Evolutionary conservation across 2,113 vertebrate genomes (phyloP).

Genomic region (Ictidomys tridecemlineatus): DNA sequence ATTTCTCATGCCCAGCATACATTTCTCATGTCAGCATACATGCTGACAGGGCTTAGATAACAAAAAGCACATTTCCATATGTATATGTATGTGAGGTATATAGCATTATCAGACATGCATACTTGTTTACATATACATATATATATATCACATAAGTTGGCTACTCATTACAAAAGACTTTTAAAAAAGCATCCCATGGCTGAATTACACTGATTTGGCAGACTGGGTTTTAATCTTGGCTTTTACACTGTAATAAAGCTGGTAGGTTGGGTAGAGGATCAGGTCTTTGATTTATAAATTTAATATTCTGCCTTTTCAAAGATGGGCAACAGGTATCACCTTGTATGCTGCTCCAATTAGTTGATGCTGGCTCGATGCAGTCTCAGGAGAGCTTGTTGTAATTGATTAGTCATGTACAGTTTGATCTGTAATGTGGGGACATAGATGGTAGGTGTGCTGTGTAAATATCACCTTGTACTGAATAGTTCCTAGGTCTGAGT

Average conservation of each 20-base stretch:
- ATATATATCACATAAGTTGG: neutral
- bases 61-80: neutral
- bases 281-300: neutral
- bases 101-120: neutral
- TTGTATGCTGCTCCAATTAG: accelerated
- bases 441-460: accelerated
- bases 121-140: neutral
- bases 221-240: neutral
- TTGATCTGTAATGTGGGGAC: neutral
- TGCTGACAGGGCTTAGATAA: neutral
- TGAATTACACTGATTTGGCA: neutral
- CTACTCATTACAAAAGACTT: neutral
- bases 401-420: too few relatives aligned
- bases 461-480: neutral
- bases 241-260: neutral
- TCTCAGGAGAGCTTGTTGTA: neutral
- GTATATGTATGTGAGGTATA: neutral
- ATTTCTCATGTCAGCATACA: too few relatives aligned
- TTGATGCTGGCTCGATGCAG: neutral
- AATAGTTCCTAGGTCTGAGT: neutral
- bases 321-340: neutral
- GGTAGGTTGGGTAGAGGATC: neutral
- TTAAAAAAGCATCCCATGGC: accelerated
- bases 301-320: neutral
- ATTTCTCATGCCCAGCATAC: accelerated